phyloP scores from a whole-genome alignment of 2,113 vertebrate genomes.

The Lota lota region DNA sequence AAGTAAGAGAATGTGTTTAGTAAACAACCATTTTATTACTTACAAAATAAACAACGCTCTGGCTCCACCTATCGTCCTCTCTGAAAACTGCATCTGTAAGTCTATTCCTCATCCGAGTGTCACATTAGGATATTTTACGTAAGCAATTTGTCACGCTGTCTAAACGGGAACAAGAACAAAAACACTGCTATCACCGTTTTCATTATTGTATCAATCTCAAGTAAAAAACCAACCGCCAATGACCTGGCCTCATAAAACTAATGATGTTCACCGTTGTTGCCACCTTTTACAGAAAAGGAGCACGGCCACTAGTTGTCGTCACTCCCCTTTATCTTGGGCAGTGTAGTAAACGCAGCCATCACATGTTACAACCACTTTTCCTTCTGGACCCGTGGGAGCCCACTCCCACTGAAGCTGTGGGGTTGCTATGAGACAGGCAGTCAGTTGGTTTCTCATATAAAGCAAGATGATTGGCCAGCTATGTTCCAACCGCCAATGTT shows the following conservation, averaged over 20 bases:
- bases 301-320: no score
- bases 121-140: no score
- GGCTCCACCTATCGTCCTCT: neutral
- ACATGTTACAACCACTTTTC: conserved; percentile 4
- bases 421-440: conserved; percentile 39
- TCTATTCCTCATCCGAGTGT: neutral
- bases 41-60: neutral
- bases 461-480: neutral
- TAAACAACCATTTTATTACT: no score
- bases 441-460: neutral
- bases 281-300: no score
- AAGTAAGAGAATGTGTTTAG: no score
- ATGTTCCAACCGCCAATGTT: neutral
- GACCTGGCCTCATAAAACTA: no score
- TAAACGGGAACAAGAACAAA: no score
- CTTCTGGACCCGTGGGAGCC: conserved; percentile 15
- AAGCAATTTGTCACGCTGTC: no score
- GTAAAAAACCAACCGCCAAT: no score
- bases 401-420: conserved; percentile 12
- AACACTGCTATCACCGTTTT: no score
- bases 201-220: no score
- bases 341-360: conserved; percentile 9
- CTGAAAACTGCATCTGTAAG: neutral
- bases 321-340: neutral
- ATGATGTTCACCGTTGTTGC: no score